Percentiles rank a stretch among this genome's conserved stretches.
Conservation (phyloP, 2,113 vertebrate genomes). For the Glaucomys volans region DNA sequence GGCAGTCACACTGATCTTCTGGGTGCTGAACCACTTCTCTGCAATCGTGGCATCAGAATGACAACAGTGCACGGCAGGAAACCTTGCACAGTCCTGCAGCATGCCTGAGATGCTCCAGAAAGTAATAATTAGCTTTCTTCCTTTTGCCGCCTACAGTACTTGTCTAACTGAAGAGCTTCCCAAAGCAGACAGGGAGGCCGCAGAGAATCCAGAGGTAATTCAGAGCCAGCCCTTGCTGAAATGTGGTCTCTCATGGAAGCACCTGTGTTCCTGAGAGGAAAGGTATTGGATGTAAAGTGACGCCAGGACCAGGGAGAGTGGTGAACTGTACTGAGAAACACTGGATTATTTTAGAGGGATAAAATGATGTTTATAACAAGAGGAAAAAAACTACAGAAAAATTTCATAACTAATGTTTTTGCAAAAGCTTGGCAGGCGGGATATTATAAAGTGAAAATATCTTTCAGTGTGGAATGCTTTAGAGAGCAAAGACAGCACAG, state of each 20-base stretch:
- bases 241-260: background rate
- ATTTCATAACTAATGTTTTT: background rate
- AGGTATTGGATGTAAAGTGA: background rate
- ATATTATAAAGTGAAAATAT: background rate
- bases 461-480: constrained; percentile 15
- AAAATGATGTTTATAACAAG: background rate
- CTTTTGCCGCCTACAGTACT: background rate
- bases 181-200: background rate
- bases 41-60: constrained; percentile 29
- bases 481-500: background rate
- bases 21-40: background rate
- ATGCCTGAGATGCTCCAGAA: constrained; percentile 49
- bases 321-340: background rate
- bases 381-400: background rate
- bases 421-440: background rate
- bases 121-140: constrained; percentile 33
- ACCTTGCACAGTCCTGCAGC: background rate
- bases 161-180: constrained; percentile 52
- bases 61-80: background rate
- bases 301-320: background rate
- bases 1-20: background rate
- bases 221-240: constrained; percentile 6
- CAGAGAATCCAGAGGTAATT: background rate
- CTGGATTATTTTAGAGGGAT: background rate
- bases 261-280: background rate